A percentile compares a stretch with the other conserved stretches of the same genome.
These are phyloP conservation scores for Ips typographus DNA, from an alignment of 1,140 invertebrate species.

Conservation along the genomic window DNA sequence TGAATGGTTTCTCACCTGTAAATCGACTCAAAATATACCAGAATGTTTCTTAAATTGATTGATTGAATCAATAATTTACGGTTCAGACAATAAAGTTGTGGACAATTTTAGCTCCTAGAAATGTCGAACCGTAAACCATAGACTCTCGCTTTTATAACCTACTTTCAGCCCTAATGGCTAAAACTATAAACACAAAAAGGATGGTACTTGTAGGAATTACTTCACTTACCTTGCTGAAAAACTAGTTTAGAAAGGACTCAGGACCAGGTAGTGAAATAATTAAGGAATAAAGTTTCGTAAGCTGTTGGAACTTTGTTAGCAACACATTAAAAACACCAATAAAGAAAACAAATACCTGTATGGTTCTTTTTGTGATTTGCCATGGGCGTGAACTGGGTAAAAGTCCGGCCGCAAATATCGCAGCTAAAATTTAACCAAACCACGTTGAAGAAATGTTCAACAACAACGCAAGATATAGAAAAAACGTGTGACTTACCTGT, in stretches of 20 bases:
- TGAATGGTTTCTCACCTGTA: slow-evolving; percentile 71
- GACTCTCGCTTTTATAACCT: too few relatives aligned
- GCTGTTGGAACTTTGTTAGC: neutral
- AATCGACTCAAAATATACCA: neutral
- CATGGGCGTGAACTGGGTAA: slow-evolving; percentile 66
- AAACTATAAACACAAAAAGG: too few relatives aligned
- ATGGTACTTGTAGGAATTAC: too few relatives aligned
- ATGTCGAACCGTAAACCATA: too few relatives aligned
- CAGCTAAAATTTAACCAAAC: slow-evolving; percentile 49
- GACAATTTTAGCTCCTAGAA: too few relatives aligned
- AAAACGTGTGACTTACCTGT: slow-evolving; percentile 4
- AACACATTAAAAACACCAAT: too few relatives aligned
- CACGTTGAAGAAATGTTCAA: neutral
- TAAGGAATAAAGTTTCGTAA: neutral
- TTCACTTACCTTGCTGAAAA: too few relatives aligned
- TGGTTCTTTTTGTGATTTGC: slow-evolving; percentile 66
- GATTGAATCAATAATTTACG: neutral
- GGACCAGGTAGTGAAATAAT: neutral
- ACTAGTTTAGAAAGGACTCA: too few relatives aligned
- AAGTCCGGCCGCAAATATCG: slow-evolving; percentile 64
- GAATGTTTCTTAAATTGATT: neutral
- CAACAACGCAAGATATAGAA: neutral
- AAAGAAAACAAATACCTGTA: slow-evolving; percentile 55
- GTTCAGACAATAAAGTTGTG: too few relatives aligned
- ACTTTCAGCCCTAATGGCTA: too few relatives aligned